Evolutionary conservation across 2,113 vertebrate species (phyloP).

Genomic region (Pelvicachromis taeniatus): DNA sequence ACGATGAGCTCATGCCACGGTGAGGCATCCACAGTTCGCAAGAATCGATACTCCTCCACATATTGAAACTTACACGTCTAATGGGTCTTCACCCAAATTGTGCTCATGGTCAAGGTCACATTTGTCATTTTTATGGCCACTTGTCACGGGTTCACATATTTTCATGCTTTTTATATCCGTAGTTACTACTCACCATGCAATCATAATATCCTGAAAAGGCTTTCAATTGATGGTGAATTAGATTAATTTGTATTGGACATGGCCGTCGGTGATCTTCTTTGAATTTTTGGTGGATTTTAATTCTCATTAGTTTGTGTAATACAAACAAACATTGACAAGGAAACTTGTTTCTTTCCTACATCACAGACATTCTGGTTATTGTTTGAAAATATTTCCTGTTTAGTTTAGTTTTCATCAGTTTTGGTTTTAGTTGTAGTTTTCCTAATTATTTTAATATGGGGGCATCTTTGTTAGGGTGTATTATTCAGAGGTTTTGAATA

Average conservation of each 20-base stretch:
- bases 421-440: background rate
- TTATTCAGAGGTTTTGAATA: background rate
- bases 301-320: background rate
- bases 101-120: background rate
- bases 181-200: background rate
- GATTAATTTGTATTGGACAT: background rate
- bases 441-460: background rate
- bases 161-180: background rate
- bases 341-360: too few relatives aligned
- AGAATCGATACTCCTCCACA: background rate
- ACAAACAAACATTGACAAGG: background rate
- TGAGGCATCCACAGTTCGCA: background rate
- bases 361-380: background rate
- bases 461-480: background rate
- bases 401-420: background rate
- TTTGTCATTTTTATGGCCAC: background rate
- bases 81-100: background rate
- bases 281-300: background rate
- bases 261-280: rapidly evolving
- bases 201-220: background rate
- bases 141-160: background rate
- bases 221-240: background rate
- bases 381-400: background rate
- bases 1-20: background rate
- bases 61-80: background rate